Evolutionary conservation across 1,140 invertebrate species (phyloP), one percentile per base, ranked within the genome.

Genomic region (Drosophila novamexicana): DNA sequence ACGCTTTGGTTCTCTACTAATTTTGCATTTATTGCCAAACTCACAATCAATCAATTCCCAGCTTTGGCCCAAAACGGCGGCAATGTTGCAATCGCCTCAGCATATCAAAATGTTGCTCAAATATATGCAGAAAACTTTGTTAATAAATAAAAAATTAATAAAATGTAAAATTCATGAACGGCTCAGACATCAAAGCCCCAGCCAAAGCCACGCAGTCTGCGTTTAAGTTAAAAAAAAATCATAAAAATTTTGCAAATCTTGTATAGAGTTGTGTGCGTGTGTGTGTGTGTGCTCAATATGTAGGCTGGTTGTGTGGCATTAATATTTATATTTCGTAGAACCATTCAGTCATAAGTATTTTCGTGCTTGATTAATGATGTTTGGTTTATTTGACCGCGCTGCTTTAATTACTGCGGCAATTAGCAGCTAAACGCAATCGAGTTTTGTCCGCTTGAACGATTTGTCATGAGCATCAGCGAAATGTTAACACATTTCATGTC

Each of bases 331-430:
- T 73, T 77, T 76, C 73, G 68, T 73, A 80, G 68, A 81, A 68
- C 76, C 56, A 58, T 56, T 49, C 57, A 45, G 42, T 59, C 57
- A 47, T 59, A 59, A 59, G 57, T 59, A 74, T 66, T 77, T 77
- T 81, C n/a, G 58, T 62, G 58, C 66, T 77, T 86, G 83, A 86
- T 86, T 86, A 88, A 86, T 86, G 83, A 88, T 88, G 71, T 72
- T 72, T 47, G 56, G 22, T 59, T 64, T 42, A 69, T 71, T 68
- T 59, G 66, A 53, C 53, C 62, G 76, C 59, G 81, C 61, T 81
- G 75, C 79, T 88, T 79, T 88, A 86, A 86, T 86, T 86, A 88
- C 82, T 69, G 61, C 75, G 70, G 83, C 82, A 86, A 86, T 86
- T 88, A 86, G 83, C 76, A 73, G 81, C 68, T 80, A 64, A 80